Evolutionary conservation across 1,140 invertebrate genomes (phyloP).

Genomic region (Nautilus pompilius): DNA sequence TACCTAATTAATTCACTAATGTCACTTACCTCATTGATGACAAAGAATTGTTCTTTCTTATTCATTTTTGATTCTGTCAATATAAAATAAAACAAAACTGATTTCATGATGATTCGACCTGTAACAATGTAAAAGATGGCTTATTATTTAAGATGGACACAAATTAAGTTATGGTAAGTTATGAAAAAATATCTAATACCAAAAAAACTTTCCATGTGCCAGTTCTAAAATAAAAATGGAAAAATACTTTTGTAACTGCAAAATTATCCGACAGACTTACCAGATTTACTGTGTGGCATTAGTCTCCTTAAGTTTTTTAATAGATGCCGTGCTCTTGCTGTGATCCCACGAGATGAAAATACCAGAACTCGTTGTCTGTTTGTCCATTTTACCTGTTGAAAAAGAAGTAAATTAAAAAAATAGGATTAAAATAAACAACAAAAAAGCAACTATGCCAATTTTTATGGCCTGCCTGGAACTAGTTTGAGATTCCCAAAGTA

Average conservation of each 20-base stretch:
- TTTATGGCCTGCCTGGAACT: no score
- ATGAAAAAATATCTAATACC: no score
- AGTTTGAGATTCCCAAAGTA: no score
- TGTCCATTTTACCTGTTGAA: slow-evolving; percentile 66
- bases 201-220: no score
- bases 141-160: no score
- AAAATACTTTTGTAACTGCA: no score
- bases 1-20: no score
- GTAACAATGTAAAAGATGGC: neutral
- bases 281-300: slow-evolving; percentile 88
- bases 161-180: no score
- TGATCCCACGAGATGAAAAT: slow-evolving; percentile 88
- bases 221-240: no score
- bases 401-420: slow-evolving; percentile 10
- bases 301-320: slow-evolving; percentile 91
- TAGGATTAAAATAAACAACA: no score
- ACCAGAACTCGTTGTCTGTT: slow-evolving; percentile 91
- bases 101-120: neutral
- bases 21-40: slow-evolving; percentile 64
- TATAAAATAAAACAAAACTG: slow-evolving; percentile 9
- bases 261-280: no score
- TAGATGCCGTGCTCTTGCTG: slow-evolving; percentile 84
- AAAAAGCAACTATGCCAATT: no score
- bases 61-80: slow-evolving; percentile 73
- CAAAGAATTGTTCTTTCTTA: slow-evolving; percentile 61